Evolutionary conservation across 2,113 vertebrate genomes (phyloP).

Genomic region (Tylochromis polylepis): DNA sequence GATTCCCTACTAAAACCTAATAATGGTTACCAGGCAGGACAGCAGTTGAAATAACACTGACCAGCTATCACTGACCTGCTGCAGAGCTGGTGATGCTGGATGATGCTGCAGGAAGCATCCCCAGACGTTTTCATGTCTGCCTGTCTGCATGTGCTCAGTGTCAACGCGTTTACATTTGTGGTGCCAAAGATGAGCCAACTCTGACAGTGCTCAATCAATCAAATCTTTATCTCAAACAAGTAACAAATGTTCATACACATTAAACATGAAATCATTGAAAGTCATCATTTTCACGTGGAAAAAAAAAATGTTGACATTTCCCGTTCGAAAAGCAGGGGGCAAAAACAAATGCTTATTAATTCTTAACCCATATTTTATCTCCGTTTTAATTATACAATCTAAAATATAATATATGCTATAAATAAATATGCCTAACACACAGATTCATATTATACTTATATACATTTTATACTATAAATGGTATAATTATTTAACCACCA

Average conservation of each 20-base stretch:
- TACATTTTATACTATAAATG: neutral
- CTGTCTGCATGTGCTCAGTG: no score
- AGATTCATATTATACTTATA: neutral
- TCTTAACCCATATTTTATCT: neutral
- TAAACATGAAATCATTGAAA: neutral
- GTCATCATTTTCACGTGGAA: neutral
- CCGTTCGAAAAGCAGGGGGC: neutral
- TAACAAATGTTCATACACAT: neutral
- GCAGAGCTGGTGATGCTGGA: neutral
- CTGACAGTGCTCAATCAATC: neutral
- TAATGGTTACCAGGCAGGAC: neutral
- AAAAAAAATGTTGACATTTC: neutral
- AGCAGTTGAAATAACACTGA: neutral
- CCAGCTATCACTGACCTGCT: neutral
- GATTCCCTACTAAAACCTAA: neutral
- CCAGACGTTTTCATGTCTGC: neutral
- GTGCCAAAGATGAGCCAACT: neutral
- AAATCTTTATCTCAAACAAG: neutral
- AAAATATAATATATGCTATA: neutral
- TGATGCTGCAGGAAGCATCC: neutral
- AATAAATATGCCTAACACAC: neutral
- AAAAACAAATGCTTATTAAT: neutral
- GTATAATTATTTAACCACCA: neutral
- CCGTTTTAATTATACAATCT: neutral
- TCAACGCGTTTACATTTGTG: neutral